Percentiles rank a stretch among this genome's conserved stretches.
Evolutionary conservation across 2,797 vertebrate genomes (phyloP).

Genomic region (Hybognathus amarus): DNA sequence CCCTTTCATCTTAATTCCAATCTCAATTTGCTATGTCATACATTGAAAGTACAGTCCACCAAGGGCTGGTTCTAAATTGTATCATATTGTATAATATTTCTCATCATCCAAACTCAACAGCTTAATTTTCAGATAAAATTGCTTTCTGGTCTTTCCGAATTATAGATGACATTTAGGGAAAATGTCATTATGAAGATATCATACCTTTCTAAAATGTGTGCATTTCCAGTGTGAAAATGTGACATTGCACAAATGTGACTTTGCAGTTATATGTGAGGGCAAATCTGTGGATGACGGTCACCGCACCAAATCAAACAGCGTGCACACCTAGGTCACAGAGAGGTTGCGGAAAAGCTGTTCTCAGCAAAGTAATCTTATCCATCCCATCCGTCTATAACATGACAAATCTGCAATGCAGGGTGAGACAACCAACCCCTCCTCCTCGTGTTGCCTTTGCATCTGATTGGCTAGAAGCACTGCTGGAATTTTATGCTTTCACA

Average conservation of each 20-base stretch:
- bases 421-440: slow-evolving; percentile 35
- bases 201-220: slow-evolving; percentile 52
- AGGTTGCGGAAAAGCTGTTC: slow-evolving; percentile 56
- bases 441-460: slow-evolving; percentile 3
- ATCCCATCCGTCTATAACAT: slow-evolving; percentile 52
- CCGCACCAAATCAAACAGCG: slow-evolving; percentile 50
- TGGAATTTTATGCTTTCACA: slow-evolving; percentile 25
- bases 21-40: slow-evolving; percentile 23
- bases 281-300: slow-evolving; percentile 47
- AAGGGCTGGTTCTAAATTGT: slow-evolving; percentile 41
- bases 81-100: slow-evolving; percentile 53
- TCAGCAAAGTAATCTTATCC: slow-evolving; percentile 57
- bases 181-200: slow-evolving; percentile 55
- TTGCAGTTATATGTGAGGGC: neutral
- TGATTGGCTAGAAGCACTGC: slow-evolving; percentile 27
- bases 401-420: slow-evolving; percentile 62
- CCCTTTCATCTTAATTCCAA: slow-evolving; percentile 31
- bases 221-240: slow-evolving; percentile 18
- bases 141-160: slow-evolving; percentile 44
- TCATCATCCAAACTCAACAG: slow-evolving; percentile 51
- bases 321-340: slow-evolving; percentile 46
- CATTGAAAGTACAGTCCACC: slow-evolving; percentile 37
- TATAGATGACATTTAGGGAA: slow-evolving; percentile 56
- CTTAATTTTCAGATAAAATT: slow-evolving; percentile 59
- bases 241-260: slow-evolving; percentile 44